Conservation (phyloP, 2,888 invertebrate genomes). For the Amphiduros pacificus region DNA sequence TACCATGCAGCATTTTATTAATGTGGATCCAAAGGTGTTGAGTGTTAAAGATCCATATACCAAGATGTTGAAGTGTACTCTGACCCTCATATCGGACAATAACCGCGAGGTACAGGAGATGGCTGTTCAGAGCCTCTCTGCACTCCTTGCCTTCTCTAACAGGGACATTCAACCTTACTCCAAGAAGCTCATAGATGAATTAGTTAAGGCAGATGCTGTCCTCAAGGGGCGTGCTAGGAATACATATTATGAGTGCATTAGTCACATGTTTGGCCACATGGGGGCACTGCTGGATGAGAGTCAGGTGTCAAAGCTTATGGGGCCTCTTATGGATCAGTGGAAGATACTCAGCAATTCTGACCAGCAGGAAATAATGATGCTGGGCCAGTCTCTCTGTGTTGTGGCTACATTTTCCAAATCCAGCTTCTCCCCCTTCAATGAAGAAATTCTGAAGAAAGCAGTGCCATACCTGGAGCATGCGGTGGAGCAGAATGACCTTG, state of each 20-base stretch:
- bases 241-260: conserved; percentile 29
- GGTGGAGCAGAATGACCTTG: background rate
- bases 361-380: conserved; percentile 12
- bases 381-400: conserved; percentile 28
- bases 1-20: conserved; percentile 27
- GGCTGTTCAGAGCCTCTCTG: conserved; percentile 21
- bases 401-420: conserved; percentile 18
- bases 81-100: conserved; percentile 20
- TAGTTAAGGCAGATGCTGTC: conserved; percentile 7
- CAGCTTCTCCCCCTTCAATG: conserved; percentile 19
- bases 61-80: conserved; percentile 19
- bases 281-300: conserved; percentile 17
- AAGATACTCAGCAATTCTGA: background rate
- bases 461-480: conserved; percentile 7
- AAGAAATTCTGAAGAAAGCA: conserved; percentile 20
- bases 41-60: conserved; percentile 25
- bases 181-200: conserved; percentile 16
- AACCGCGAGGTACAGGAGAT: conserved; percentile 23
- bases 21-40: conserved; percentile 13
- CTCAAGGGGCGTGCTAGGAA: conserved; percentile 16
- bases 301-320: conserved; percentile 13
- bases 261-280: conserved; percentile 25
- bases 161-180: conserved; percentile 21
- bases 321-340: conserved; percentile 26
- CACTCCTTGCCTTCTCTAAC: conserved; percentile 20